Evolutionary conservation across 1,140 invertebrate genomes (phyloP).

Genomic region (Melitaea cinxia): DNA sequence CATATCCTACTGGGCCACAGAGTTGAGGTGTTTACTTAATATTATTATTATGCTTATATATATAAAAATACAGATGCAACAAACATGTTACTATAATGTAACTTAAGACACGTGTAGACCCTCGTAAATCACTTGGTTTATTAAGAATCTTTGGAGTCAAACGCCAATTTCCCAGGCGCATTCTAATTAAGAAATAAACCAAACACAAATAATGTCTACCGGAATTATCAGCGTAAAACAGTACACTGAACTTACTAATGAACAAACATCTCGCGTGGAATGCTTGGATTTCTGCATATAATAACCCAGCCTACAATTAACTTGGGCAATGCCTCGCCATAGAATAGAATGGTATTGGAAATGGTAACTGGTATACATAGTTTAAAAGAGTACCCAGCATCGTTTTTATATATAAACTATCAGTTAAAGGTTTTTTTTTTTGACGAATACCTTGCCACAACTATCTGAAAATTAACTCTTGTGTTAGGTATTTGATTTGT

Average conservation of each 20-base stretch:
- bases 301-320: constrained; percentile 29
- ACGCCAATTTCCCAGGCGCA: not conserved
- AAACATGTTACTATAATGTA: too few relatives aligned
- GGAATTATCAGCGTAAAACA: constrained; percentile 27
- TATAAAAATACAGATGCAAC: too few relatives aligned
- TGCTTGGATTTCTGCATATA: constrained; percentile 29
- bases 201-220: constrained; percentile 8
- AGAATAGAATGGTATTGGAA: not conserved
- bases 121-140: not conserved
- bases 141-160: not conserved
- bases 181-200: constrained; percentile 20
- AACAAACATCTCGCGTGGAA: constrained; percentile 19
- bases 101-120: too few relatives aligned
- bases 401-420: too few relatives aligned
- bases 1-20: too few relatives aligned
- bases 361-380: not conserved
- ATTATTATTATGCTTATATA: too few relatives aligned
- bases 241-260: constrained; percentile 26
- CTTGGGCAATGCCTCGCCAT: constrained; percentile 4
- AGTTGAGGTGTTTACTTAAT: too few relatives aligned
- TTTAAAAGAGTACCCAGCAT: too few relatives aligned
- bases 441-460: too few relatives aligned
- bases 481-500: too few relatives aligned
- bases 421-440: too few relatives aligned
- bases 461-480: too few relatives aligned